Base-by-base conservation (phyloP, 92 coral and sea anemone genomes). In the Epizoanthus fatuus region DNA sequence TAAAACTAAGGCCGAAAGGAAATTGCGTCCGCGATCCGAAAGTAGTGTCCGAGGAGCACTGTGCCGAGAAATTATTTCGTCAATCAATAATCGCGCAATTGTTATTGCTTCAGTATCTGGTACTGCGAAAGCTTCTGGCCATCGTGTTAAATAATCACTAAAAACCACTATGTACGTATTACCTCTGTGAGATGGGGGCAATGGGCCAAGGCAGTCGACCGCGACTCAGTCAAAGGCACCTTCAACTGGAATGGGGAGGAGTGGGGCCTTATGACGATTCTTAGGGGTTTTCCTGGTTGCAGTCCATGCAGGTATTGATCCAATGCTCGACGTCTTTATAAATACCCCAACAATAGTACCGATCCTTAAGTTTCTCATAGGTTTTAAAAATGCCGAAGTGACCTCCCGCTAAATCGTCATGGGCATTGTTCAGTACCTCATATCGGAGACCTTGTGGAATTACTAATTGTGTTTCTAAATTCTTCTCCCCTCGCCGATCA, bases 131-230 rank as follows among this genome's bases (percentile, higher is more conserved):
- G 87, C 92, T 35, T 90, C 92, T 0, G 87, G 81, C 88, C 92
- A 93, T 16, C 89, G 86, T 1, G 96, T 93, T 3, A 90, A 56
- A 63, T 84, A 87, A 49, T 90, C 96, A 4, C 77, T 78, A 3
- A 91, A 72, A 1, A 79, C 88, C 5, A 89, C 77, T 5, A 76
- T 56, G 49, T 83, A 91, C 20, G 57, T 65, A 15, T 91, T 91
- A 1, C 87, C 90, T 13, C 58, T 38, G 1, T 64, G 16, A 0
- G 94, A 71, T 7, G 69, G 13, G 15, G 83, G 83, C 8, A 90
- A 54, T 2, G 94, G 94, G 0, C 94, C 94, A 2, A 87, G 20
- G 3, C 67, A 35, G 14, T 88, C 91, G 0, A 81, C 87, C 7
- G 66, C 86, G 29, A 70, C n/a, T 10, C 88, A 39, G 42, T 55